Evolutionary conservation across 2,113 vertebrate species (phyloP).

Genomic region (Corydoras maculifer): DNA sequence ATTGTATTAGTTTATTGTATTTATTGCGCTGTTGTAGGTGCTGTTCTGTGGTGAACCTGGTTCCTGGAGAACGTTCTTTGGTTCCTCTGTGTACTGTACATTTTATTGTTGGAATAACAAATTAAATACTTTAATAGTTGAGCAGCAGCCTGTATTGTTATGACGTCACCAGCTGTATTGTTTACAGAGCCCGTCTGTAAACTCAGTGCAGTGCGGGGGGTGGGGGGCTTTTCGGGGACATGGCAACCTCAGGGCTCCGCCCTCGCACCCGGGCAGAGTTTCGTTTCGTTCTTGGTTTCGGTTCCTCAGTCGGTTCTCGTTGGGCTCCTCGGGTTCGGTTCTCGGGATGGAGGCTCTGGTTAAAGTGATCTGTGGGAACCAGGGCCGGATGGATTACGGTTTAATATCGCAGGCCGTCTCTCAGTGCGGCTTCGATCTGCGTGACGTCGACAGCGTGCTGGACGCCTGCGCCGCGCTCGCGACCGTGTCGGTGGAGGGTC

Average conservation of each 20-base stretch:
- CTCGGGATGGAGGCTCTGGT: conserved; percentile 24
- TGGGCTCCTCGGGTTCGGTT: background rate
- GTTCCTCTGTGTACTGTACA: too few relatives aligned
- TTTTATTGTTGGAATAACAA: too few relatives aligned
- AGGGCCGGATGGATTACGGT: conserved; percentile 26
- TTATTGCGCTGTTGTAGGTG: too few relatives aligned
- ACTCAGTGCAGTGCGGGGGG: too few relatives aligned
- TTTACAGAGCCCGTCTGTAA: too few relatives aligned
- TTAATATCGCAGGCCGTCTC: conserved; percentile 18
- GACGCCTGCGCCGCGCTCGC: background rate
- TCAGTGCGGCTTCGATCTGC: background rate
- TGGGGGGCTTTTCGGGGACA: background rate
- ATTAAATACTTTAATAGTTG: too few relatives aligned
- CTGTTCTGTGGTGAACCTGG: too few relatives aligned
- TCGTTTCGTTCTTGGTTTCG: conserved; percentile 55
- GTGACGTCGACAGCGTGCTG: background rate
- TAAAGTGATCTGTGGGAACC: conserved; percentile 44
- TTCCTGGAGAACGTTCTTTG: too few relatives aligned
- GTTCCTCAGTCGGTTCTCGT: too few relatives aligned
- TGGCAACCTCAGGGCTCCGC: conserved; percentile 8
- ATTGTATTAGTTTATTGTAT: too few relatives aligned
- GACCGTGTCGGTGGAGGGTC: background rate
- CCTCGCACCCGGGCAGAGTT: conserved; percentile 37
- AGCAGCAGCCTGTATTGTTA: too few relatives aligned
- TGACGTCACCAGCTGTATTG: too few relatives aligned